phyloP scores from a whole-genome alignment of 2,888 invertebrate genomes.

The Eueremaeus valkanovi region DNA sequence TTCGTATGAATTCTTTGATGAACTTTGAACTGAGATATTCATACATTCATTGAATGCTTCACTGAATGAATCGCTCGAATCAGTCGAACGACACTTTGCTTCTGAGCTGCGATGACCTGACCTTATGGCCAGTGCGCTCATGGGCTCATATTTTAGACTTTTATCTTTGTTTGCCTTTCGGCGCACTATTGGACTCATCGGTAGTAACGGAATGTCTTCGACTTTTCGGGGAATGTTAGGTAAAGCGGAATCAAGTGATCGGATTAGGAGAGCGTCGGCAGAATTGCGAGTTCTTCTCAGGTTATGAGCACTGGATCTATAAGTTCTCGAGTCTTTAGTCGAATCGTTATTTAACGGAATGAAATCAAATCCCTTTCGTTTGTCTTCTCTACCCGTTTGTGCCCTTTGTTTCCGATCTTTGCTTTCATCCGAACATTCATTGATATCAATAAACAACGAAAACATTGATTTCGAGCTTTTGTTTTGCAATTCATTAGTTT shows the following conservation, averaged over 20 bases:
- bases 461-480: neutral
- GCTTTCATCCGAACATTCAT: neutral
- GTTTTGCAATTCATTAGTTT: neutral
- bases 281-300: neutral
- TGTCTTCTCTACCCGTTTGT: neutral
- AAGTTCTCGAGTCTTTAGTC: neutral
- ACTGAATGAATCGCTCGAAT: constrained; percentile 33
- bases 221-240: constrained; percentile 7
- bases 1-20: neutral
- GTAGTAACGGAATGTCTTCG: constrained; percentile 43
- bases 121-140: constrained; percentile 10
- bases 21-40: neutral
- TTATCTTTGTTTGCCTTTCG: constrained; percentile 49
- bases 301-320: too few species aligned
- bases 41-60: neutral
- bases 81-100: constrained; percentile 44
- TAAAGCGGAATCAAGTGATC: constrained; percentile 40
- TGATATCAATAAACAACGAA: neutral
- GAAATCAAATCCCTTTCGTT: neutral
- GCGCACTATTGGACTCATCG: constrained; percentile 45
- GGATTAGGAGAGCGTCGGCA: neutral
- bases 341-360: neutral
- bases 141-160: constrained; percentile 45
- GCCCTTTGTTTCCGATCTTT: neutral
- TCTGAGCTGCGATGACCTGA: constrained; percentile 45